These are phyloP conservation scores for Archegozetes longisetosus DNA, from an alignment of 1,140 invertebrate species.

Conservation along the genomic window DNA sequence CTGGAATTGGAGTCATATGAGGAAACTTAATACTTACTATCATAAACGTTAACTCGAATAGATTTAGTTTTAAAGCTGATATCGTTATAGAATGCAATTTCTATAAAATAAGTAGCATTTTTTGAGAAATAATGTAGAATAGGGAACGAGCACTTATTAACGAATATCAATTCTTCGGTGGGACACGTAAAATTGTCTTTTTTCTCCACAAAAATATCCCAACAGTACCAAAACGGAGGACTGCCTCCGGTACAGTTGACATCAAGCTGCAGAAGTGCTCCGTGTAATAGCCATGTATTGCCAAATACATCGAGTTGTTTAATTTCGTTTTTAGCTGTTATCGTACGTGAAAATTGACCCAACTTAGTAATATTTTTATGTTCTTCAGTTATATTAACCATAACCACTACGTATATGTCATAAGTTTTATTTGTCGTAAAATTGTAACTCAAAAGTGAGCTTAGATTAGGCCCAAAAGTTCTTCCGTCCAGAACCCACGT, in stretches of 20 bases:
- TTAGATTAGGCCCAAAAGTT: neutral
- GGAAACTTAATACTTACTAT: too few relatives aligned
- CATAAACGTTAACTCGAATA: slow-evolving; percentile 56
- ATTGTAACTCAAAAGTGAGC: neutral
- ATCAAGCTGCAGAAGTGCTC: slow-evolving; percentile 49
- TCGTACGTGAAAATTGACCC: neutral
- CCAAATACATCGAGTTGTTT: slow-evolving; percentile 19
- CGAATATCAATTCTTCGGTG: slow-evolving; percentile 11
- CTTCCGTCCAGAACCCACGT: neutral
- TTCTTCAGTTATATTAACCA: neutral
- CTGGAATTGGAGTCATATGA: too few relatives aligned
- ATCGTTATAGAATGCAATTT: slow-evolving; percentile 55
- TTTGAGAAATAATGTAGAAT: slow-evolving; percentile 48
- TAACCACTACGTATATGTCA: neutral
- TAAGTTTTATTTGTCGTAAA: neutral
- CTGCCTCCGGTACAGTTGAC: slow-evolving; percentile 49
- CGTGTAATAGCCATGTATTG: slow-evolving; percentile 52
- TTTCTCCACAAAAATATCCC: slow-evolving; percentile 28
- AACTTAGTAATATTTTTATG: neutral
- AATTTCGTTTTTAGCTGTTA: slow-evolving; percentile 18
- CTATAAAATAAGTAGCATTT: slow-evolving; percentile 45
- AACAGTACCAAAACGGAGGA: slow-evolving; percentile 39
- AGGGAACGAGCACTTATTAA: slow-evolving; percentile 40
- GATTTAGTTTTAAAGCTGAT: slow-evolving; percentile 46
- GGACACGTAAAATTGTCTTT: neutral